Evolutionary conservation across 1,140 invertebrate genomes (phyloP), one percentile per base, ranked within the genome.

Genomic region (Pseudomyrmex concolor): DNA sequence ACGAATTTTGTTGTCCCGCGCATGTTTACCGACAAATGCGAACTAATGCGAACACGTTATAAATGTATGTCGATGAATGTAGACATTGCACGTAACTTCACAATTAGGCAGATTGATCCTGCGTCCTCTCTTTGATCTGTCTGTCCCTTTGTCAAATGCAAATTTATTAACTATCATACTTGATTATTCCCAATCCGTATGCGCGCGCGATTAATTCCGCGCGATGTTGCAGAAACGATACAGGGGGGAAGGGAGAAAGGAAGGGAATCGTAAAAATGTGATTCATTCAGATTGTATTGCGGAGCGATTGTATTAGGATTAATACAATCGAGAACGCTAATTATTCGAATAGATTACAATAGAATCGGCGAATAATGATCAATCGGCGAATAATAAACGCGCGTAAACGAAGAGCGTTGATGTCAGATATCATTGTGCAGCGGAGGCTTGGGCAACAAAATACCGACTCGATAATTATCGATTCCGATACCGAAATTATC

Each of bases 251-350:
- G 34, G 34, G 34, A 1, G 34, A 7, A 5, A 5, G 5, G 34
- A 25, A 48, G 3, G 50, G 13, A 54, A 78, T 78, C n/a, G 17
- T 34, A 80, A 80, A 80, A 80, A 70, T 50, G 1, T 50, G 1
- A 71, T 80, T 59, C 15, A 55, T 17, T 19, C 15, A 19, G 13
- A 67, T 68, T 19, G 43, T 50, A 67, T 51, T 55, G 62, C 9
- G 55, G 57, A 80, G 59, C 54, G 22, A 80, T 80, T 80, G 66
- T 71, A 59, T 19, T 71, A 71, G 76, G 50, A 76, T 76, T 76
- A 67, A 68, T 71, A 71, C n/a, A n/a, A n/a, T 48, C 54, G 64
- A 66, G 54, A 48, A 78, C 45, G 76, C 57, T 80, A 59, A 80
- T 80, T 80, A 60, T 71, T 59, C 43, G 10, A 59, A 70, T 25